Base-by-base conservation (phyloP, 2,888 invertebrate species). In the Parasteatoda lunata region DNA sequence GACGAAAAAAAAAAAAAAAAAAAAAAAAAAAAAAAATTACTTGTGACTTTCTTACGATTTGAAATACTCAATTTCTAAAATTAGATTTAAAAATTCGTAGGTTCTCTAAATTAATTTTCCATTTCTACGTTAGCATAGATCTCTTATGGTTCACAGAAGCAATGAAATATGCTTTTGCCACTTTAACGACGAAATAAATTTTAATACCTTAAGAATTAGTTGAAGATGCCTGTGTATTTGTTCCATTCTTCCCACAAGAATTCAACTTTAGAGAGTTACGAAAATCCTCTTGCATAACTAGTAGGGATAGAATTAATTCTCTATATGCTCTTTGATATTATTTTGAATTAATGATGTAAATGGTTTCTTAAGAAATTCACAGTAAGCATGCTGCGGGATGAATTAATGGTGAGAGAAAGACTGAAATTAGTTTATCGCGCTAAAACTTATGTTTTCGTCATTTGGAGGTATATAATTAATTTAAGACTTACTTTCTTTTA, bases 141-240 rank as follows among this genome's bases (percentile, higher is more conserved):
- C 30, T 30, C 30, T 30, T 30, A 30, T 30, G 30, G 30, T 1
- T 30, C 30, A 30, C 30, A 30, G 30, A 30, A 30, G 2, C 30
- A 30, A 30, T 30, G 30, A 30, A 30, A 30, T 64, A 71, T 71
- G 70, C 71, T 70, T 64, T 79, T 79, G 64, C 64, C 71, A 64
- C 72, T 80, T 80, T 80, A 71, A 80, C 72, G 71, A 72, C 72
- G 80, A 80, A 72, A 80, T 80, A 80, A 80, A 80, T 80, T 80
- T 80, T 80, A 72, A 80, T 80, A 72, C 80, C 49, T 80, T 71
- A 30, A 72, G 65, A 49, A 72, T 72, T 80, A 72, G 80, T 49
- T 47, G 65, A 66, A 30, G 30, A 80, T 65, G 64, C 3, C 48
- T 52, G 45, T 48, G 68, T 45, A 73, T 66, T 75, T 75, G 75